Evolutionary conservation across 1,140 invertebrate species (phyloP), one percentile per base, ranked within the genome.

Genomic region (Stratiolaelaps scimitus): DNA sequence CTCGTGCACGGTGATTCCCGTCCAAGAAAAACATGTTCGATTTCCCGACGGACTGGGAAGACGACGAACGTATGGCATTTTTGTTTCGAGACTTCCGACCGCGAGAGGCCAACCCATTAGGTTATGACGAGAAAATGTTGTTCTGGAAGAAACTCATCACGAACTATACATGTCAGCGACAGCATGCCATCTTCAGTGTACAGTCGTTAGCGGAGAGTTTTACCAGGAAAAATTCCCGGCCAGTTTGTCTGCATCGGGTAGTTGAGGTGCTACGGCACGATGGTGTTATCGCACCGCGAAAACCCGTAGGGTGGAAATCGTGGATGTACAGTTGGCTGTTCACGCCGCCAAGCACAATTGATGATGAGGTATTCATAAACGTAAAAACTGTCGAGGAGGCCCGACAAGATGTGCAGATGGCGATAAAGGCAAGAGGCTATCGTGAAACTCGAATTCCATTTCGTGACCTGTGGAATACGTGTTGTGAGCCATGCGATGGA

Each of bases 41-140:
- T 29, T 60, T 20, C 10, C 53, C 53, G 26, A 60, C 26, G 1
- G 53, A 60, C 20, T 60, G 53, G 53, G 53, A 60, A 15, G 53
- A 60, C 10, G 53, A 60, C 20, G 53, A 60, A 23, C 53, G 53
- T 2, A 60, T 60, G 53, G 53, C 53, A 17, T 60, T 60, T 60
- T 26, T 60, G 20, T 60, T 60, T 26, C 53, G 53, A 15, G 53
- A 60, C 26, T 26, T 60, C 15, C 26, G 34, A 60, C 53, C 53
- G 15, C 15, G 53, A 17, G 26, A 60, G 15, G 34, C 34, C 15
- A 60, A 60, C 53, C 53, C 53, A 17, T 34, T 60, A 2, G 53
- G 53, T 60, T 26, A 60, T 26, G 53, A 60, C 34, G 53, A 60
- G 53, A 60, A 60, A 26, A 29, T 60, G 53, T 26, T 29, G 6